Percentiles rank a stretch among this genome's conserved stretches.
phyloP scores from a whole-genome alignment of 2,113 vertebrate species.

The Saguinus imperator region DNA sequence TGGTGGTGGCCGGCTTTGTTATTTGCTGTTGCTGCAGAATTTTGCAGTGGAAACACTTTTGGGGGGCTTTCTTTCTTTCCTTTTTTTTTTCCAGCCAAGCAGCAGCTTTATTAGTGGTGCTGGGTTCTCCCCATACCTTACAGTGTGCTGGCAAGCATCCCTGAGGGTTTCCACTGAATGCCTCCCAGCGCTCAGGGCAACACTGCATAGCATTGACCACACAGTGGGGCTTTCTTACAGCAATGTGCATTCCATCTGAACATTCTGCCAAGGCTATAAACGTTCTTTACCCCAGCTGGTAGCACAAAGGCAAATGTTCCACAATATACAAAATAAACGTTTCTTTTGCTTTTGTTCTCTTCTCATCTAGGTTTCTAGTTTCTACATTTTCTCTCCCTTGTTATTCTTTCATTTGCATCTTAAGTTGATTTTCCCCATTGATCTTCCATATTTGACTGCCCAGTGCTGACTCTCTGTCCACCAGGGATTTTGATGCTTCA shows the following conservation, averaged over 20 bases:
- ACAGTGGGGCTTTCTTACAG: neutral
- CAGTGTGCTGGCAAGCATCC: conserved; percentile 42
- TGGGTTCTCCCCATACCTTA: conserved; percentile 67
- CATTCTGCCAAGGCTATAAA: neutral
- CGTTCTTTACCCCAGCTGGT: neutral
- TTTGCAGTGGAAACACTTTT: conserved; percentile 1
- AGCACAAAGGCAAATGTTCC: neutral
- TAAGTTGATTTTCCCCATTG: neutral
- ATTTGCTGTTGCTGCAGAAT: neutral
- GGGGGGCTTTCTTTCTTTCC: neutral
- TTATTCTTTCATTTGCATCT: neutral
- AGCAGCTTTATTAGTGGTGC: conserved; percentile 84
- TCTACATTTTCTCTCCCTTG: neutral
- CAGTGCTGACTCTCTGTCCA: neutral
- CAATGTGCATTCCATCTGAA: neutral
- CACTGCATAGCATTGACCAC: accelerated
- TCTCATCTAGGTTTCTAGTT: neutral
- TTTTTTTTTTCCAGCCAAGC: conserved; percentile 50
- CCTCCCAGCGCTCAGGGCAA: neutral
- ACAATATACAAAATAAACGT: neutral
- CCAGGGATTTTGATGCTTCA: neutral
- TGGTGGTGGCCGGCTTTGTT: neutral
- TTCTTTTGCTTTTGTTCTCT: neutral
- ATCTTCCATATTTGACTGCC: neutral
- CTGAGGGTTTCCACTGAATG: neutral